phyloP scores from a whole-genome alignment of 2,888 invertebrate species.

The Drosophila peninsularis region DNA sequence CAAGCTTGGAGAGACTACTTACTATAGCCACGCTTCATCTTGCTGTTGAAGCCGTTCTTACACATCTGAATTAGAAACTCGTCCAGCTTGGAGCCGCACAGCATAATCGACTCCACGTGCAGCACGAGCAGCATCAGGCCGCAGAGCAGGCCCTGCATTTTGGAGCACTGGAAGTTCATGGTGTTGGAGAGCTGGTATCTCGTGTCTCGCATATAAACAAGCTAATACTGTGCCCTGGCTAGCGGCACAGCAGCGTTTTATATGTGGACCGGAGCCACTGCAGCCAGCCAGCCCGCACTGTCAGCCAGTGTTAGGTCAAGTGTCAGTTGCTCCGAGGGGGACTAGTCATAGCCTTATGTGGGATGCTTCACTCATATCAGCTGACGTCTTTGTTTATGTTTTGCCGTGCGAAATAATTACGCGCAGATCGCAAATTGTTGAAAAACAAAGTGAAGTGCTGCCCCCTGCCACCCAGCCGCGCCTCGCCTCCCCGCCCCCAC shows the following conservation, averaged over 20 bases:
- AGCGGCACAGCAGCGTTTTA: conserved; percentile 42
- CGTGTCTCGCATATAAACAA: conserved; percentile 18
- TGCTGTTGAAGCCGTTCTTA: conserved; percentile 61
- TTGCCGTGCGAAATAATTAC: conserved; percentile 54
- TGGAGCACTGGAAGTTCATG: conserved; percentile 33
- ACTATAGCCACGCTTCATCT: conserved; percentile 59
- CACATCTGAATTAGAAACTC: conserved; percentile 61
- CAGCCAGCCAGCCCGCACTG: conserved; percentile 32
- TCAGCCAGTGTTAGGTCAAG: conserved; percentile 59
- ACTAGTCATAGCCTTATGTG: conserved; percentile 27
- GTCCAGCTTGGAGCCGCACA: conserved; percentile 66
- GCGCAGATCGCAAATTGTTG: conserved; percentile 54
- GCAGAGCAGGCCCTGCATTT: conserved; percentile 29
- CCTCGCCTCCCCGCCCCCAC: background rate
- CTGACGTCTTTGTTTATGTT: conserved; percentile 71
- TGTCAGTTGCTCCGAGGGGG: conserved; percentile 60
- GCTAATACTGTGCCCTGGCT: conserved; percentile 45
- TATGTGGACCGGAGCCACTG: conserved; percentile 35
- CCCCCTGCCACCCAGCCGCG: background rate
- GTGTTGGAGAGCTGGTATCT: background rate
- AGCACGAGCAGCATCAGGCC: conserved; percentile 35
- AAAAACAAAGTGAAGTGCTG: conserved; percentile 52
- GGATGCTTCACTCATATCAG: conserved; percentile 59
- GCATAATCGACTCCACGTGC: conserved; percentile 25
- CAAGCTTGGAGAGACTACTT: conserved; percentile 6